These are phyloP conservation scores for Lasioglossum leucozonium DNA, from an alignment of 2,888 invertebrate species.

Conservation along the genomic window DNA sequence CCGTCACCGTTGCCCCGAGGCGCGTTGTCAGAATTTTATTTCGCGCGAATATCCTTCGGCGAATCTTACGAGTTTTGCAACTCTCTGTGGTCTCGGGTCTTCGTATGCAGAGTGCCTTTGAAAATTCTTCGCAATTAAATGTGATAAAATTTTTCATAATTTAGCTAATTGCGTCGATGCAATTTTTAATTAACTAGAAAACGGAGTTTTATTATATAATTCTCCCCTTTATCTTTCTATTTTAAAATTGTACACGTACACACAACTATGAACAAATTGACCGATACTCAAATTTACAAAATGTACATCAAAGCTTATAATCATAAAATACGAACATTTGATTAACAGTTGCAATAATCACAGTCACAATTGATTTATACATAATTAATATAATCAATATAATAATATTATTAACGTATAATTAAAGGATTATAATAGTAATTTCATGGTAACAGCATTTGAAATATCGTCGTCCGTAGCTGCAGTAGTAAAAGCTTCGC, in stretches of 20 bases:
- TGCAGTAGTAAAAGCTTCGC: background rate
- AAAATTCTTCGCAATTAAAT: background rate
- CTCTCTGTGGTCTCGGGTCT: background rate
- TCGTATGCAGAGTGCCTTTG: background rate
- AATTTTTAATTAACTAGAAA: background rate
- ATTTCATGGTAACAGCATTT: background rate
- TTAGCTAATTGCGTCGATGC: too few relatives aligned
- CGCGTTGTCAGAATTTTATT: conserved; percentile 30
- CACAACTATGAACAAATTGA: too few relatives aligned
- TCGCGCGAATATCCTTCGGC: conserved; percentile 10
- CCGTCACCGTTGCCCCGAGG: conserved; percentile 10
- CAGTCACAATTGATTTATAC: background rate
- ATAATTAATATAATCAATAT: background rate
- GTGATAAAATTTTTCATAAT: background rate
- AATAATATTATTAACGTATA: background rate
- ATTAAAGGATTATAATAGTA: background rate
- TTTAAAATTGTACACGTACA: too few relatives aligned
- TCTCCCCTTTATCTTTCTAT: too few relatives aligned
- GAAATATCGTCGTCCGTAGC: background rate
- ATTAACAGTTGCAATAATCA: background rate
- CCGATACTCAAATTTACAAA: background rate
- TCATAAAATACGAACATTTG: background rate
- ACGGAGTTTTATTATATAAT: too few relatives aligned
- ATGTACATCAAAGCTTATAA: background rate
- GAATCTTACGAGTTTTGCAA: conserved; percentile 5